phyloP scores from a whole-genome alignment of 2,797 vertebrate genomes.

The Poecilia gillii region DNA sequence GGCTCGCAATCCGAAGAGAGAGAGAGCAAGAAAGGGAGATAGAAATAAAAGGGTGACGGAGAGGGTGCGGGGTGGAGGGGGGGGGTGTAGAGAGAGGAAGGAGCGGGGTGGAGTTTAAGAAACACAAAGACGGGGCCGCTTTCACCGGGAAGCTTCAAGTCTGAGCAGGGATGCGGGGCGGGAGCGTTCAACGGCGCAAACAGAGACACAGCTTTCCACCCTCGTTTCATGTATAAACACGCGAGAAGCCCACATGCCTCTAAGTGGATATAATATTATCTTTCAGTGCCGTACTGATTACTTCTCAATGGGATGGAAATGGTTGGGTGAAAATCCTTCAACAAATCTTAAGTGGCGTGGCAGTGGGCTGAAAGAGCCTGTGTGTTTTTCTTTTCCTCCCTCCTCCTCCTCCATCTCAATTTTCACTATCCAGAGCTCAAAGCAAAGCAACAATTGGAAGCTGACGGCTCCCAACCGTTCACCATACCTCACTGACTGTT shows the following conservation, averaged over 20 bases:
- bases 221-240: constrained; percentile 75
- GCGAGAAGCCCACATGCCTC: constrained; percentile 71
- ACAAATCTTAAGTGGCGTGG: constrained; percentile 82
- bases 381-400: constrained; percentile 71
- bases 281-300: constrained; percentile 78
- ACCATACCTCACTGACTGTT: constrained; percentile 73
- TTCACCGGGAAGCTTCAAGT: constrained; percentile 60
- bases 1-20: constrained; percentile 68
- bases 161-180: constrained; percentile 59
- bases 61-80: not conserved
- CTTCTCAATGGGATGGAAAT: constrained; percentile 76
- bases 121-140: constrained; percentile 52
- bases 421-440: constrained; percentile 65
- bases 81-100: not conserved
- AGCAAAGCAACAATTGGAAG: constrained; percentile 74
- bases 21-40: constrained; percentile 38
- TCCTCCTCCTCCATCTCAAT: constrained; percentile 67
- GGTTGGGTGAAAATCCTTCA: constrained; percentile 81
- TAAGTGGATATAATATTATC: constrained; percentile 82
- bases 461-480: constrained; percentile 71
- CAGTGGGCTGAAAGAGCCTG: constrained; percentile 79
- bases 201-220: constrained; percentile 55
- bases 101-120: constrained; percentile 35
- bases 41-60: constrained; percentile 33
- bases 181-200: constrained; percentile 64